These are phyloP conservation scores for Phrynosoma platyrhinos DNA, from an alignment of 2,113 vertebrate species.

Conservation along the genomic window DNA sequence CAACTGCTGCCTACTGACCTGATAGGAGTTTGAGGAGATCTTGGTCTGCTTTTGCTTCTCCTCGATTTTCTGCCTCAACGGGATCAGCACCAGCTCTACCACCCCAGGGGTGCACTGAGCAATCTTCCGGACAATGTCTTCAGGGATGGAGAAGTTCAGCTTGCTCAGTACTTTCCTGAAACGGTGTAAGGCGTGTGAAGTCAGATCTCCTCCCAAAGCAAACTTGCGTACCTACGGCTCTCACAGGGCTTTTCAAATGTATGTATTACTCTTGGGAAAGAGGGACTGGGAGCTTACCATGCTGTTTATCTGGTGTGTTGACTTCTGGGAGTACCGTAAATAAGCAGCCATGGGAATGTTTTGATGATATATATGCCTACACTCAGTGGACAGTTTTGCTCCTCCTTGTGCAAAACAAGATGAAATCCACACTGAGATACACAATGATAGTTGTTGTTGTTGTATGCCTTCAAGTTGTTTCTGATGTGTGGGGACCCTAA, in stretches of 20 bases:
- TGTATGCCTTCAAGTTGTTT: no score
- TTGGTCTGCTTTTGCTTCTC: slow-evolving; percentile 68
- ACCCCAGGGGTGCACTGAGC: slow-evolving; percentile 67
- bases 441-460: no score
- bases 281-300: not conserved
- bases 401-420: not conserved
- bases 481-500: no score
- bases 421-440: not conserved
- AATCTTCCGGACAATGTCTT: slow-evolving; percentile 68
- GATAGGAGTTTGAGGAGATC: slow-evolving; percentile 27
- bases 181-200: not conserved
- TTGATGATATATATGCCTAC: not conserved
- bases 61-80: slow-evolving; percentile 73
- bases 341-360: not conserved
- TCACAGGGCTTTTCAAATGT: accelerated
- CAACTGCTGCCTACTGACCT: slow-evolving; percentile 50
- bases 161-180: slow-evolving; percentile 78
- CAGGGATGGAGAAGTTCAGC: slow-evolving; percentile 73
- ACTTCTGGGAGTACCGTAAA: not conserved
- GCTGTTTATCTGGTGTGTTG: not conserved
- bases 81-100: slow-evolving; percentile 77
- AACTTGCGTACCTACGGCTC: no score
- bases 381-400: not conserved
- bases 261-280: no score
- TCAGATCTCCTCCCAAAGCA: not conserved